Base-by-base conservation (phyloP, 2,113 vertebrate species). In the Chaetodon auriga region DNA sequence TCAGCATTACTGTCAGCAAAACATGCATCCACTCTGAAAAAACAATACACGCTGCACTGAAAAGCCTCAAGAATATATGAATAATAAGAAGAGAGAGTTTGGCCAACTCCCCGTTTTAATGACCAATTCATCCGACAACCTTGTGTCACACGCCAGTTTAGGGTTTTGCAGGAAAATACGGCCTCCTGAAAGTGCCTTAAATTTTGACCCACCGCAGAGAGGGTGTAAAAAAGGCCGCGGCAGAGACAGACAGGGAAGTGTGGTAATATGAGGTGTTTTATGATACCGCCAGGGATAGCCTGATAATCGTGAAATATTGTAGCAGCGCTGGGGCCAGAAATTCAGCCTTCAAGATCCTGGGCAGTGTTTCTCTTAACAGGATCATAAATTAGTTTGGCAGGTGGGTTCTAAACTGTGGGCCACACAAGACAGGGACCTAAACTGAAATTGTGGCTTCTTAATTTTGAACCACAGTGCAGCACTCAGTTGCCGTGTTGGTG, bases 241-340 rank as follows among this genome's bases (percentile, higher is more conserved):
- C 75, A 81, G 80, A 84, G 81, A 91, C 75, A 84, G 83, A 87
- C 85, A 83, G 77, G 86, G 71, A 94, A 94, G 92, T 90, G 94
- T 88, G 63, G 82, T 76, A 93, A 90, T 87, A 94, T 93, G 90
- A 93, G 88, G 80, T 93, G 90, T 95, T 96, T 95, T 95, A 95
- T 93, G 92, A 93, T 81, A 82, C 90, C 86, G 86, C 77, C 82
- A 92, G 94, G 95, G 93, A 93, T 92, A 91, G 92, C 92, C 94
- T 90, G 89, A 82, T 94, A 94, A 94, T 94, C 81, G 85, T 94
- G 91, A 97, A 97, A 95, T 93, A 95, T 92, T 94, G 96, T 85
- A 84, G 87, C 89, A 87, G 90, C 60, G 60, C 43, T 75, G 90
- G 80, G 88, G 90, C 92, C 95, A 91, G 93, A 93, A 90, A 93